These are phyloP conservation scores for Muntiacus muntjak DNA, from an alignment of 2,113 vertebrate species.

Conservation along the genomic window DNA sequence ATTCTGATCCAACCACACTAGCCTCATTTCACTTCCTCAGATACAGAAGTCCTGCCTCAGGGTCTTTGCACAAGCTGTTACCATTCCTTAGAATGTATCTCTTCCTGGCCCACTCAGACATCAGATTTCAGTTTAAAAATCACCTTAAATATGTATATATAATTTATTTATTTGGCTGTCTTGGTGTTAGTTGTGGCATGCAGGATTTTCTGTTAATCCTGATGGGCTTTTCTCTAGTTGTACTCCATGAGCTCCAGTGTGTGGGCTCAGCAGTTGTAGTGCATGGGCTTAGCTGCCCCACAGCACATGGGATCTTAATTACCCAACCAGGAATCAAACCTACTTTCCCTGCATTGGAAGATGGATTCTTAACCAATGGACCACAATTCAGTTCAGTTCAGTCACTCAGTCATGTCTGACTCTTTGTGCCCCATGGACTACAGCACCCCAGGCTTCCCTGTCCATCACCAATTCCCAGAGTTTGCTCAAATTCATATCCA, in stretches of 20 bases:
- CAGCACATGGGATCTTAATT: not conserved
- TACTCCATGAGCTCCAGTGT: not conserved
- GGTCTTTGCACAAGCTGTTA: not conserved
- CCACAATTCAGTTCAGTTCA: not conserved
- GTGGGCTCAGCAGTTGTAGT: not conserved
- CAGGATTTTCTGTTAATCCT: not conserved
- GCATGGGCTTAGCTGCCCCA: not conserved
- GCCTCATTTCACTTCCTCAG: not conserved
- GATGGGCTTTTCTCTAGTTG: not conserved
- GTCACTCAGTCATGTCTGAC: not conserved
- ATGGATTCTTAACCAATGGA: not conserved
- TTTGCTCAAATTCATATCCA: not conserved
- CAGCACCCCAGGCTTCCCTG: not conserved
- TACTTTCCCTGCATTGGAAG: not conserved
- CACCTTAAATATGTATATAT: not conserved
- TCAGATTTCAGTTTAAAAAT: not conserved
- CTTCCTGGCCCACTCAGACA: not conserved
- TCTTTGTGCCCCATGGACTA: not conserved
- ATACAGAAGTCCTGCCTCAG: not conserved
- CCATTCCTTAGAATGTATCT: not conserved
- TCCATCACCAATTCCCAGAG: not conserved
- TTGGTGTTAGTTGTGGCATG: not conserved
- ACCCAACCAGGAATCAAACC: not conserved
- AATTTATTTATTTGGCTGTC: not conserved
- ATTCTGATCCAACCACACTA: not conserved